Base-by-base conservation (phyloP, 2,888 invertebrate genomes). In the Phyllotreta striolata region DNA sequence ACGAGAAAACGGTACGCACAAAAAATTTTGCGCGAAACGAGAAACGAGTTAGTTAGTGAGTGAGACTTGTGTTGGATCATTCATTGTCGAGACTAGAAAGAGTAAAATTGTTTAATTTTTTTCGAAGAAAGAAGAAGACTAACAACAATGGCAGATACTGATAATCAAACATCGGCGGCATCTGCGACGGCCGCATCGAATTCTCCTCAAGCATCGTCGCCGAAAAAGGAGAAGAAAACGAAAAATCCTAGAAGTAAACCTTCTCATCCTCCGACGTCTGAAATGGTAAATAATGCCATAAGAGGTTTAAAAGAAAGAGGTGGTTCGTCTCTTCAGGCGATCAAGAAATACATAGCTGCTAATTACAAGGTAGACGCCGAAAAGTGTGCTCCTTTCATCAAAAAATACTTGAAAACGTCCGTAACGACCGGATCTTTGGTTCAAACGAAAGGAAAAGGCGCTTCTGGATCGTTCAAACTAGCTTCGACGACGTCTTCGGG, bases 281-380 rank as follows among this genome's bases (percentile, higher is more conserved):
- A 24, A 24, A 24, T 24, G 24, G 24, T 24, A 24, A 24, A 24
- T 24, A 24, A 24, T 4, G 14, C 24, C 35, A 10, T 44, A 12
- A 44, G 46, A 24, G 77, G 80, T 57, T 75, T 87, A 52, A 84
- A 85, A 72, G 85, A 86, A 72, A 83, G 85, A 34, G 84, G 84
- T 57, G 89, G 89, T 37, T 88, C 85, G 0, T 86, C 86, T 0
- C 73, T 76, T 66, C 82, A 72, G 74, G 86, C 86, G 1, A 88
- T 89, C 76, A 89, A 88, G 76, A 89, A 89, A 74, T 89, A 86
- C 76, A 84, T 90, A 54, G 79, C 83, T 6, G 80, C 83, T 24
- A 85, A 84, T 62, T 87, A 88, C 83, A 85, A 85, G 64, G 81
- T 87, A 5, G 88, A 88, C 73, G 82, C 83, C 5, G 43, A 24